These are phyloP conservation scores for Rapana venosa DNA, from an alignment of 2,888 invertebrate genomes.

Conservation along the genomic window DNA sequence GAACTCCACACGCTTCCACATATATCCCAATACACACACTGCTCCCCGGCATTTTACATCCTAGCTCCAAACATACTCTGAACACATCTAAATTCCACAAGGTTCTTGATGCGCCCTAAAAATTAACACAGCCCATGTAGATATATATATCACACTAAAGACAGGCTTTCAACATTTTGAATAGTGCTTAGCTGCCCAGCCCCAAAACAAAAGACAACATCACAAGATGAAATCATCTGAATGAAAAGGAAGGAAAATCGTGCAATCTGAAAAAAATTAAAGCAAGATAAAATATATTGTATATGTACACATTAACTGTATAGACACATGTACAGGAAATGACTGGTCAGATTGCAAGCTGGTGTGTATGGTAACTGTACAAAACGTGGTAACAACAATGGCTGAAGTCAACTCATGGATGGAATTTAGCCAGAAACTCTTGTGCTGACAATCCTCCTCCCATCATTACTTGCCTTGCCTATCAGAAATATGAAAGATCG, in stretches of 20 bases:
- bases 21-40: too few species aligned
- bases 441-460: too few species aligned
- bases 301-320: too few species aligned
- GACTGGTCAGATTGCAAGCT: too few species aligned
- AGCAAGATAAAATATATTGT: background rate
- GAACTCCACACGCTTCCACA: too few species aligned
- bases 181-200: constrained; percentile 6
- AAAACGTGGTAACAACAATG: too few species aligned
- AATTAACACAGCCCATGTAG: background rate
- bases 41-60: background rate
- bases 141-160: background rate
- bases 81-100: constrained; percentile 1
- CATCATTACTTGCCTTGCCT: too few species aligned
- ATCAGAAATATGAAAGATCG: too few species aligned
- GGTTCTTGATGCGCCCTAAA: background rate
- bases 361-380: too few species aligned
- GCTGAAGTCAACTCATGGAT: too few species aligned
- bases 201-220: constrained; percentile 9
- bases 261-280: background rate
- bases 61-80: background rate
- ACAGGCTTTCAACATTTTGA: background rate
- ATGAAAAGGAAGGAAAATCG: background rate
- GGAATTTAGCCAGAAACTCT: too few species aligned
- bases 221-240: background rate
- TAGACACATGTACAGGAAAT: too few species aligned